A percentile compares a stretch with the other conserved stretches of the same genome.
Evolutionary conservation across 2,888 invertebrate genomes (phyloP).

Genomic region (Cerastoderma edule): DNA sequence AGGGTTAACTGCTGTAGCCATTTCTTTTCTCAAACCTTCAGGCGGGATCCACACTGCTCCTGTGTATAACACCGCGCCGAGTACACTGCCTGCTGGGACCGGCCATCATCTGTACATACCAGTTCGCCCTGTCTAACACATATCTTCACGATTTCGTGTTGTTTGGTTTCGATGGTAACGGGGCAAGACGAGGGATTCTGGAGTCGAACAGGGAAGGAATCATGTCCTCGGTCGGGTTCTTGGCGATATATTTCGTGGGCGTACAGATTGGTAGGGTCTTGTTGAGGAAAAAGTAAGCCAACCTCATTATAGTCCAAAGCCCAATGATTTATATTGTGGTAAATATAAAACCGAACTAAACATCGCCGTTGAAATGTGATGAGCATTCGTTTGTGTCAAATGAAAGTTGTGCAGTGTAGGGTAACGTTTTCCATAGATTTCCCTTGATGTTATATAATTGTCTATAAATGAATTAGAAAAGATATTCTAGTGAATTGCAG

Average conservation of each 20-base stretch:
- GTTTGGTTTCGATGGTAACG: conserved; percentile 69
- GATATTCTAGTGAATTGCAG: too few relatives aligned
- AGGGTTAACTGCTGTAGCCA: too few relatives aligned
- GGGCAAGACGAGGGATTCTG: conserved; percentile 86
- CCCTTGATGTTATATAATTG: too few relatives aligned
- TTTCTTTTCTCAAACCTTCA: too few relatives aligned
- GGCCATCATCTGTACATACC: conserved; percentile 87
- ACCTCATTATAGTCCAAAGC: too few relatives aligned
- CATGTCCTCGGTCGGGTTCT: conserved; percentile 92
- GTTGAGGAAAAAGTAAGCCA: conserved; percentile 66
- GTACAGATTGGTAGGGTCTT: conserved; percentile 77
- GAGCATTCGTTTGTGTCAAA: too few relatives aligned
- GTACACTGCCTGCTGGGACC: conserved; percentile 86
- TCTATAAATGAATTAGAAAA: too few relatives aligned
- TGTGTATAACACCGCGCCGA: conserved; percentile 85
- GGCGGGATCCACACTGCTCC: conserved; percentile 87
- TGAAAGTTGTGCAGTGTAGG: too few relatives aligned
- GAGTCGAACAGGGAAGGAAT: conserved; percentile 96
- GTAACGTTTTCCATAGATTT: too few relatives aligned
- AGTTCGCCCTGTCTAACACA: conserved; percentile 86
- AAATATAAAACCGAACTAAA: too few relatives aligned
- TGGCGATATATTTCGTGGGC: conserved; percentile 91
- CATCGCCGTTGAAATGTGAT: too few relatives aligned
- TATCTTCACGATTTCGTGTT: conserved; percentile 89
- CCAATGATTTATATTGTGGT: too few relatives aligned